phyloP scores from a whole-genome alignment of 2,113 vertebrate genomes.

The Pelmatolapia mariae region DNA sequence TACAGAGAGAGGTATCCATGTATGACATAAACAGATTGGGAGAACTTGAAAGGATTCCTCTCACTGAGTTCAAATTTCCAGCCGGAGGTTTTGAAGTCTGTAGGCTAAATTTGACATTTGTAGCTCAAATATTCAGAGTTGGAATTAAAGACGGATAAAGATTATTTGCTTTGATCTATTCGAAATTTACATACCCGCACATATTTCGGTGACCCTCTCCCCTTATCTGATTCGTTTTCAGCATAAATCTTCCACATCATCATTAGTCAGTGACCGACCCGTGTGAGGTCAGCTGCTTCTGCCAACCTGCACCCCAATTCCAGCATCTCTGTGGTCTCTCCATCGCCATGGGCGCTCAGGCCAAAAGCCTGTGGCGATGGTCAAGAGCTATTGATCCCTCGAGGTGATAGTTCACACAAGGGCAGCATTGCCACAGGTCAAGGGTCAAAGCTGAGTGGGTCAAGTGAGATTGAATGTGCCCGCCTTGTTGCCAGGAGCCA shows the following conservation, averaged over 20 bases:
- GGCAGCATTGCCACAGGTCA: constrained; percentile 27
- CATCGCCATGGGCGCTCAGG: not conserved
- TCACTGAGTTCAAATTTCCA: not conserved
- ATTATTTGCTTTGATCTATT: not conserved
- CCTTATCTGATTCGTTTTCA: not conserved
- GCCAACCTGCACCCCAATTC: not conserved
- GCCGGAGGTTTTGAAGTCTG: not conserved
- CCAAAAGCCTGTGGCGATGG: constrained; percentile 37
- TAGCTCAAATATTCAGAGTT: not conserved
- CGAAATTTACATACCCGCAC: not conserved
- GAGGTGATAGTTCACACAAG: constrained; percentile 59
- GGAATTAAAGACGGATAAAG: not conserved
- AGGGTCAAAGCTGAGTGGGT: constrained; percentile 56
- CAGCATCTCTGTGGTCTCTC: not conserved
- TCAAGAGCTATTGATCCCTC: constrained; percentile 64
- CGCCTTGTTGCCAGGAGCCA: constrained; percentile 53
- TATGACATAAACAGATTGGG: constrained; percentile 28
- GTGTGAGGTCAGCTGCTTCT: constrained; percentile 13
- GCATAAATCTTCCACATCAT: constrained; percentile 6
- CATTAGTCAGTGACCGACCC: not conserved
- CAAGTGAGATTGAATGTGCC: constrained; percentile 72
- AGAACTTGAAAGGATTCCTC: constrained; percentile 3
- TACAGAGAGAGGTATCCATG: constrained; percentile 5
- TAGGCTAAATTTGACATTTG: not conserved
- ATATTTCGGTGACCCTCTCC: not conserved